Conservation (phyloP, 2,888 invertebrate species). For the Molorchus minor region DNA sequence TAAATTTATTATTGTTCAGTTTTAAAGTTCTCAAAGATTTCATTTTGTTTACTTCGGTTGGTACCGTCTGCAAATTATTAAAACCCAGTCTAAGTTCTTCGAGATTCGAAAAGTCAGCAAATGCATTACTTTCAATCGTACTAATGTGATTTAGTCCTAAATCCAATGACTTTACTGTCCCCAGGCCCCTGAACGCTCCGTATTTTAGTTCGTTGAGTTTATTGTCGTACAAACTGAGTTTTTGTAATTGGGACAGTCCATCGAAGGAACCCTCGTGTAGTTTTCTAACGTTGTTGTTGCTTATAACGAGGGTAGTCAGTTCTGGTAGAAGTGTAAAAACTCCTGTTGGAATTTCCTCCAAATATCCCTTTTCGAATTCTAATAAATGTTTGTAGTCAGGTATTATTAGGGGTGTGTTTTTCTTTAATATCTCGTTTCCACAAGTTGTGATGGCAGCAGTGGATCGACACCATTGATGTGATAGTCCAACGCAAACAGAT, state of each 20-base stretch:
- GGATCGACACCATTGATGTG: constrained; percentile 27
- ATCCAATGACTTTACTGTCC: constrained; percentile 26
- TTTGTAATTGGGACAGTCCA: constrained; percentile 30
- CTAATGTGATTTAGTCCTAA: constrained; percentile 33
- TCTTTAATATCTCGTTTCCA: constrained; percentile 21
- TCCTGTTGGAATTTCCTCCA: constrained; percentile 27
- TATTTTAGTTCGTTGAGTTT: constrained; percentile 15
- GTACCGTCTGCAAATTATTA: constrained; percentile 30
- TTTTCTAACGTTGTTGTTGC: constrained; percentile 26
- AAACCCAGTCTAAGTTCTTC: constrained; percentile 35
- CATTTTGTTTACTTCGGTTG: constrained; percentile 15
- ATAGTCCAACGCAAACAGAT: background rate
- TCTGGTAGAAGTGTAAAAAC: constrained; percentile 30
- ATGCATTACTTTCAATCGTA: constrained; percentile 21
- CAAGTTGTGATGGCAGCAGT: constrained; percentile 34
- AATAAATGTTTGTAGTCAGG: constrained; percentile 30
- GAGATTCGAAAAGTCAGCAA: constrained; percentile 27
- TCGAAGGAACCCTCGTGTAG: constrained; percentile 35
- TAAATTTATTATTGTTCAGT: constrained; percentile 34
- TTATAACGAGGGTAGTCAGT: constrained; percentile 26
- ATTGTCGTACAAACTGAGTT: constrained; percentile 33
- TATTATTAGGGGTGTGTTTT: constrained; percentile 29
- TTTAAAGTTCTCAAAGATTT: constrained; percentile 27
- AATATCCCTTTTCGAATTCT: constrained; percentile 22
- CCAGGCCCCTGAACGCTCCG: constrained; percentile 27